These are phyloP conservation scores for Aspiorhynchus laticeps DNA, from an alignment of 2,113 vertebrate genomes.

Conservation along the genomic window DNA sequence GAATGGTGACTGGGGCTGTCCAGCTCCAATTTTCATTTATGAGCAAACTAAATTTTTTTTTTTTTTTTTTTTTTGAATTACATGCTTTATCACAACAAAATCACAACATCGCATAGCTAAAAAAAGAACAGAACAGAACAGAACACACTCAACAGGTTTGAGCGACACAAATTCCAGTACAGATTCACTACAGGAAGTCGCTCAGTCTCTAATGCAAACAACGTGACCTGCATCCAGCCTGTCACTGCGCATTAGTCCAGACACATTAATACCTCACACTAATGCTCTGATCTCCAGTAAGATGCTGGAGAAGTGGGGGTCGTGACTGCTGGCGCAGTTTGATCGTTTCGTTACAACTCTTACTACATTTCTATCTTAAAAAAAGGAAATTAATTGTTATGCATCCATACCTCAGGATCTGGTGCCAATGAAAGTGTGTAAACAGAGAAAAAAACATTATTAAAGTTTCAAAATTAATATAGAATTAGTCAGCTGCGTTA, in stretches of 20 bases:
- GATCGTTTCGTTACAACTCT: background rate
- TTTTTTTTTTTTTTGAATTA: background rate
- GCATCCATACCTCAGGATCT: conserved; percentile 46
- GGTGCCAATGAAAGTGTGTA: conserved; percentile 8
- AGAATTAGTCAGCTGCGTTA: background rate
- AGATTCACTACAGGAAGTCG: background rate
- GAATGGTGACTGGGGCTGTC: background rate
- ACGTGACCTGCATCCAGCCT: conserved; percentile 38
- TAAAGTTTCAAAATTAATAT: background rate
- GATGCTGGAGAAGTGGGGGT: conserved; percentile 23
- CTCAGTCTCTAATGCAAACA: conserved; percentile 21
- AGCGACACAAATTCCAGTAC: background rate
- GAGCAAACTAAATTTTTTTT: background rate
- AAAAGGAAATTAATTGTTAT: background rate
- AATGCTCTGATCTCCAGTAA: conserved; percentile 58
- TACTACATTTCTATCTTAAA: background rate
- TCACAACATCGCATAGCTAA: background rate
- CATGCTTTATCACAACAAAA: background rate
- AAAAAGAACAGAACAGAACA: background rate
- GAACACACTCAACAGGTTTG: background rate
- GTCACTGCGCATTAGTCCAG: conserved; percentile 58
- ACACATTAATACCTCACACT: conserved; percentile 49
- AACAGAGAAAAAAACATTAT: background rate
- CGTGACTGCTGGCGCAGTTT: background rate
- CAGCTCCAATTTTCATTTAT: background rate